Conservation (phyloP, 1,140 invertebrate species). For the Drosophila melanogaster region DNA sequence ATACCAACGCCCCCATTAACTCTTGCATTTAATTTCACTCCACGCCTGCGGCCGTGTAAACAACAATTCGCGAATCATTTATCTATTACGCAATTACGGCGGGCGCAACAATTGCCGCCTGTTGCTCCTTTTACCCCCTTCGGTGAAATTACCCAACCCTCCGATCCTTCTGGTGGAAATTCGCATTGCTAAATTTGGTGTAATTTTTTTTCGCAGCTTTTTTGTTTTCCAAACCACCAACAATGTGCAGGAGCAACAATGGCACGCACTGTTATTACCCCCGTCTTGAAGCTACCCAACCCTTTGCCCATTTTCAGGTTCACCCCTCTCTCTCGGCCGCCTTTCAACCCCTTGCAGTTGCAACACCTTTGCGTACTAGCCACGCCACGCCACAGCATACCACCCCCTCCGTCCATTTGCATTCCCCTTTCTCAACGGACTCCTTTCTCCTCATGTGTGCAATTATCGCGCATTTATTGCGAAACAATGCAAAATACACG, state of each 20-base stretch:
- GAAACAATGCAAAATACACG: conserved; percentile 78
- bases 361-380: conserved; percentile 15
- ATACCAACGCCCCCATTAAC: neutral
- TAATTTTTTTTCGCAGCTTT: conserved; percentile 30
- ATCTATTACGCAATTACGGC: conserved; percentile 78
- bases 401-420: neutral
- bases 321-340: neutral
- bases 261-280: conserved; percentile 34
- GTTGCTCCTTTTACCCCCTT: conserved; percentile 52
- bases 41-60: conserved; percentile 62
- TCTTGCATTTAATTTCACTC: conserved; percentile 22
- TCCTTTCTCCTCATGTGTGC: conserved; percentile 40
- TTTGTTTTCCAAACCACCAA: conserved; percentile 19
- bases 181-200: conserved; percentile 31
- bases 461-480: conserved; percentile 80
- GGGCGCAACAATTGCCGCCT: conserved; percentile 66
- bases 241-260: conserved; percentile 31
- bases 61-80: conserved; percentile 71
- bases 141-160: neutral
- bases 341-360: conserved; percentile 18
- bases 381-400: neutral
- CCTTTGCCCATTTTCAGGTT: neutral
- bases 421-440: neutral
- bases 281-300: conserved; percentile 18
- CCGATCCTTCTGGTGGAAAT: conserved; percentile 3